A percentile compares a stretch with the other conserved stretches of the same genome.
Evolutionary conservation across 2,113 vertebrate genomes (phyloP).

Genomic region (Dicentrarchus labrax): DNA sequence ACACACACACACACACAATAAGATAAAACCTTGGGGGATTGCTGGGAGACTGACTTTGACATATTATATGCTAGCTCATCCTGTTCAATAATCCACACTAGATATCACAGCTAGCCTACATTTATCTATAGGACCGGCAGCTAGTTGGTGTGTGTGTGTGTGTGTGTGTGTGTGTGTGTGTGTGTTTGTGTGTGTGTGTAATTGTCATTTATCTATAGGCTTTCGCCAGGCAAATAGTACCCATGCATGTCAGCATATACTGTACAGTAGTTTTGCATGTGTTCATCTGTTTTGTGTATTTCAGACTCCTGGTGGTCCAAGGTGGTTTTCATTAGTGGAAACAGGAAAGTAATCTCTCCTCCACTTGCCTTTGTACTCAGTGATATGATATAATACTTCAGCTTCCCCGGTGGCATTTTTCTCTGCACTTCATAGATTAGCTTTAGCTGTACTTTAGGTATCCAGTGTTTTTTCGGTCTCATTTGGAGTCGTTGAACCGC

Average conservation of each 20-base stretch:
- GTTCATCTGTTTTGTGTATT: background rate
- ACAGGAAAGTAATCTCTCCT: background rate
- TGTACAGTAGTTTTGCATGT: background rate
- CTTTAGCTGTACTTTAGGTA: background rate
- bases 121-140: constrained; percentile 30
- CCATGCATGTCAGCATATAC: background rate
- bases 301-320: background rate
- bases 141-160: background rate
- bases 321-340: constrained; percentile 6
- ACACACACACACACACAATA: constrained; percentile 28
- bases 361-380: background rate
- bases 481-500: background rate
- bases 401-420: background rate
- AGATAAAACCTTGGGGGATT: constrained; percentile 44
- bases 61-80: constrained; percentile 48
- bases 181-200: constrained; percentile 13
- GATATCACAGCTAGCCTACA: constrained; percentile 34
- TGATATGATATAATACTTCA: background rate
- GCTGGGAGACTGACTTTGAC: constrained; percentile 47
- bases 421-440: background rate
- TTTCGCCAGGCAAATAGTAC: background rate
- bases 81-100: constrained; percentile 57
- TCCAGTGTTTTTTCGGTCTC: background rate
- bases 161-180: constrained; percentile 14
- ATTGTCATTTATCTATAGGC: background rate